Conservation (phyloP, 1,140 invertebrate species). For the Dendrolimus kikuchii region DNA sequence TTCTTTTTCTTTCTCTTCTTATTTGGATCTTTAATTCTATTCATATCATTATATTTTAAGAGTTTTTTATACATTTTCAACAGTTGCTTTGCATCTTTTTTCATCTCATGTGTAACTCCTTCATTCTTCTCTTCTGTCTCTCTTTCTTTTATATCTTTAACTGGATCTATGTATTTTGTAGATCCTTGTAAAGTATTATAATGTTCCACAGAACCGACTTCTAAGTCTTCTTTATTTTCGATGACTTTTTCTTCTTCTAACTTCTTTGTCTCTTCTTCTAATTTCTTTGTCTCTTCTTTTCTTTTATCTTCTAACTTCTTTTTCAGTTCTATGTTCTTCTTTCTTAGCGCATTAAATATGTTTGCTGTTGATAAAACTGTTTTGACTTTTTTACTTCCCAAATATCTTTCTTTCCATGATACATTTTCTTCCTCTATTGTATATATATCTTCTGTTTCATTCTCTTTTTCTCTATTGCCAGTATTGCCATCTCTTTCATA, state of each 20-base stretch:
- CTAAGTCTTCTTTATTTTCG: slow-evolving; percentile 11
- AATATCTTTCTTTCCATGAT: slow-evolving; percentile 67
- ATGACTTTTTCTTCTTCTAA: slow-evolving; percentile 8
- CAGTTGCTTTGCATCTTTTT: slow-evolving; percentile 62
- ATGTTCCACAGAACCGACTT: slow-evolving; percentile 62
- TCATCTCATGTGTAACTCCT: slow-evolving; percentile 49
- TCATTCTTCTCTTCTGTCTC: slow-evolving; percentile 4
- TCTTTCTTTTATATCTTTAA: slow-evolving; percentile 22
- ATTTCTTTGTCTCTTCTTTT: slow-evolving; percentile 15
- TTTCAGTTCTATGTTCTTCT: slow-evolving; percentile 74
- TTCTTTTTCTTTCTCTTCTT: slow-evolving; percentile 57
- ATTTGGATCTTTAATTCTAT: slow-evolving; percentile 40
- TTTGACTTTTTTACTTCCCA: slow-evolving; percentile 72
- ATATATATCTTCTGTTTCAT: slow-evolving; percentile 1
- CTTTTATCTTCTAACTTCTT: slow-evolving; percentile 53
- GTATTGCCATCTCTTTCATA: too few species aligned
- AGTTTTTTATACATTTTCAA: slow-evolving; percentile 69
- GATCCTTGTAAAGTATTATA: slow-evolving; percentile 62
- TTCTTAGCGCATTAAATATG: slow-evolving; percentile 72
- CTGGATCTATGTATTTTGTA: slow-evolving; percentile 58
- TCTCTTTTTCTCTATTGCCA: too few species aligned
- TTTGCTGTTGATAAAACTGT: slow-evolving; percentile 71
- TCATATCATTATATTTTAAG: slow-evolving; percentile 61
- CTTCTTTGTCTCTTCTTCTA: slow-evolving; percentile 4
- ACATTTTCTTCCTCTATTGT: slow-evolving; percentile 30